Evolutionary conservation across 2,888 invertebrate genomes (phyloP), one percentile per base, ranked within the genome.

Genomic region (Cremastinae sp.): DNA sequence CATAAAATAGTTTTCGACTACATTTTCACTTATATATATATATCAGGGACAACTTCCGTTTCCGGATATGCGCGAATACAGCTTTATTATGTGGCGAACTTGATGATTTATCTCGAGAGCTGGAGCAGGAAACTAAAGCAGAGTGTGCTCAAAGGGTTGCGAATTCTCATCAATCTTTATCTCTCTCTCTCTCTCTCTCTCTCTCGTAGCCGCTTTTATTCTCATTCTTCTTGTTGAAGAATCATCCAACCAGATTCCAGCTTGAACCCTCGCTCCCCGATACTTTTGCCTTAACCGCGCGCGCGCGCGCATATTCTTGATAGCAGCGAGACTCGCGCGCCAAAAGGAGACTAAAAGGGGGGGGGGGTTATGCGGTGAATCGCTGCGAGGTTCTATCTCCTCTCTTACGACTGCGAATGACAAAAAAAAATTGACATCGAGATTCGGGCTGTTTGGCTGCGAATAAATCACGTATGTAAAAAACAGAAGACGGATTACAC

Each of bases 11-110:
- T 75, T 72, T n/a, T 72, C 64, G 68, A 75, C 71, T 72, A 72
- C 56, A 66, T 71, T 75, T 69, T 75, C 51, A 45, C 72, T 72
- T 71, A 75, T 72, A 72, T 61, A 75, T 62, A n/a, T n/a, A n/a
- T n/a, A n/a, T n/a, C n/a, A n/a, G n/a, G 72, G 75, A 64, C 68
- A 68, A 68, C 68, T 75, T 75, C 72, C 75, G 75, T 58, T 75
- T 68, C 68, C 75, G 56, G 71, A 62, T 16, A 64, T 61, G 71
- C 49, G 62, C 47, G 51, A 66, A 66, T 28, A 28, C 2, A 75
- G 75, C 56, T 75, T 66, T 71, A 71, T 75, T 64, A n/a, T n/a
- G 75, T 72, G 56, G 71, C 72, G 20, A 75, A 75, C 51, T 75
- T 75, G 75, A n/a, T n/a, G n/a, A 75, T 75, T 72, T 75, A 75